Conservation (phyloP, 2,113 vertebrate species). For the Trinectes maculatus region DNA sequence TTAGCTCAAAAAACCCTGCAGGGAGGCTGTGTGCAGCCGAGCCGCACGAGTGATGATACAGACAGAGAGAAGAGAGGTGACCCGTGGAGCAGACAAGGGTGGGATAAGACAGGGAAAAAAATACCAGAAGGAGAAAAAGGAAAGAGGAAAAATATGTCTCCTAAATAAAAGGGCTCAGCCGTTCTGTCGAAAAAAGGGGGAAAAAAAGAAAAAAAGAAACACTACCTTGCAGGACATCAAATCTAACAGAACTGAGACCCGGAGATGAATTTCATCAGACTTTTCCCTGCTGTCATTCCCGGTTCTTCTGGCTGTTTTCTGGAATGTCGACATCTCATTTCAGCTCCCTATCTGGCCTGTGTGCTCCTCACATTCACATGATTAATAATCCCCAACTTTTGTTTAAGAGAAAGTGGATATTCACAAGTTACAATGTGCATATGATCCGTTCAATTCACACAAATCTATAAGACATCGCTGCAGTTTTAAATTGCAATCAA, state of each 20-base stretch:
- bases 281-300: background rate
- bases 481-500: too few relatives aligned
- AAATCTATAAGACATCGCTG: too few relatives aligned
- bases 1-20: slow-evolving; percentile 62
- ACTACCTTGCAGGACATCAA: slow-evolving; percentile 24
- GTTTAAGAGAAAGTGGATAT: slow-evolving; percentile 2
- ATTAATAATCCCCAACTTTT: slow-evolving; percentile 48
- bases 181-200: too few relatives aligned
- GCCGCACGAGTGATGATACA: slow-evolving; percentile 24
- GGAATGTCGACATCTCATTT: too few relatives aligned
- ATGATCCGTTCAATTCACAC: background rate
- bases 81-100: slow-evolving; percentile 36
- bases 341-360: slow-evolving; percentile 45
- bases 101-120: slow-evolving; percentile 32
- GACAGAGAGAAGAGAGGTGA: slow-evolving; percentile 31
- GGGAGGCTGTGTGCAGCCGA: slow-evolving; percentile 40
- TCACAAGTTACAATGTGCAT: slow-evolving; percentile 10
- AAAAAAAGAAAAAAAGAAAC: too few relatives aligned
- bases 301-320: too few relatives aligned
- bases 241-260: slow-evolving; percentile 18
- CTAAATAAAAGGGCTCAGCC: slow-evolving; percentile 18
- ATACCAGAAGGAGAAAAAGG: slow-evolving; percentile 6
- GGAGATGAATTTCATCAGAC: slow-evolving; percentile 31
- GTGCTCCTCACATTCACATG: slow-evolving; percentile 20
- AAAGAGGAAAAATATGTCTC: background rate